phyloP scores from a whole-genome alignment of 2,113 vertebrate species.

The Lynx canadensis region DNA sequence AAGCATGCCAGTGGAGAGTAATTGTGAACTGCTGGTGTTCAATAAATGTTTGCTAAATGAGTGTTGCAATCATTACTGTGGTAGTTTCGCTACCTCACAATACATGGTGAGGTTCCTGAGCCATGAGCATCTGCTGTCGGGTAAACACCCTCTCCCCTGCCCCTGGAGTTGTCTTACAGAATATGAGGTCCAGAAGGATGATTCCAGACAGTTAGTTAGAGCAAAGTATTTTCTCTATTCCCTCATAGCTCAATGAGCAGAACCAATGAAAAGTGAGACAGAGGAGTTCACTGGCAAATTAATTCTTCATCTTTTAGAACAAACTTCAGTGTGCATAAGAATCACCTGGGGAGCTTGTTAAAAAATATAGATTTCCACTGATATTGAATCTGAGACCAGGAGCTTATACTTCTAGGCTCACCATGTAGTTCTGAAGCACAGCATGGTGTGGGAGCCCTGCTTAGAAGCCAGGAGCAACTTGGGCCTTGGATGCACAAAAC shows the following conservation, averaged over 20 bases:
- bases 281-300: not conserved
- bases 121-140: not conserved
- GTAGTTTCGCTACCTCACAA: not conserved
- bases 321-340: not conserved
- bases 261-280: not conserved
- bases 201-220: not conserved
- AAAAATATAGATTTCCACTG: not conserved
- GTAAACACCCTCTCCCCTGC: not conserved
- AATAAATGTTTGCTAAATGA: not conserved
- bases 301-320: not conserved
- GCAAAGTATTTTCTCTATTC: not conserved
- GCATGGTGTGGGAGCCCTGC: not conserved
- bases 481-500: not conserved
- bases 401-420: not conserved
- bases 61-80: not conserved
- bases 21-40: not conserved
- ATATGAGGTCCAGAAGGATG: not conserved
- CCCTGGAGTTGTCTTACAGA: not conserved
- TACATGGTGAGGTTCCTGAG: not conserved
- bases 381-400: not conserved
- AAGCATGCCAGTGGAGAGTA: not conserved
- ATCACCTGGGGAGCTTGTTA: not conserved
- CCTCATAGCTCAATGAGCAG: not conserved
- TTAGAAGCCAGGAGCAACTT: not conserved
- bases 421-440: not conserved